Conservation (phyloP, 2,113 vertebrate species). For the Rynchops niger region DNA sequence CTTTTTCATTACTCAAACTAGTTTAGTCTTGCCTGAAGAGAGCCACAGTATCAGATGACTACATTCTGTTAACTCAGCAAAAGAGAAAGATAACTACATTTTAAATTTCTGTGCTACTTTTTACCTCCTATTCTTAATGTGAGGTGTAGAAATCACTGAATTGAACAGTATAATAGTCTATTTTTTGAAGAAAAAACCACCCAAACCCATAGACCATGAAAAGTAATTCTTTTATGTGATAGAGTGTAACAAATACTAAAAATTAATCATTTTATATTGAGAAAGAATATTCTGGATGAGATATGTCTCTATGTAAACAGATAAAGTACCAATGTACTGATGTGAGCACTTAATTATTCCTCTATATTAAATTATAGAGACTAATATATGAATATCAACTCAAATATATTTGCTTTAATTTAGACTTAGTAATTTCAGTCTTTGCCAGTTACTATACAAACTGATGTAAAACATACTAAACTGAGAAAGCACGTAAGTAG, state of each 20-base stretch:
- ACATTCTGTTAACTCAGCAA: background rate
- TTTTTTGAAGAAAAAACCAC: background rate
- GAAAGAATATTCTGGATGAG: background rate
- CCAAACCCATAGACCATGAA: fast-evolving
- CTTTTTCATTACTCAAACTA: background rate
- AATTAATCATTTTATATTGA: background rate
- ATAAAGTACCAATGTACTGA: background rate
- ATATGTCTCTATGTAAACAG: background rate
- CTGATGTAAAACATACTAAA: background rate
- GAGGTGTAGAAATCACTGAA: background rate
- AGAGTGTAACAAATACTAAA: background rate
- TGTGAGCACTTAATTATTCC: background rate
- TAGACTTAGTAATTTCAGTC: background rate
- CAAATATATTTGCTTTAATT: background rate
- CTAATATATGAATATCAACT: background rate
- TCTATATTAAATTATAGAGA: conserved; percentile 7
- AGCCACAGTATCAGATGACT: background rate
- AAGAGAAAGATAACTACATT: background rate
- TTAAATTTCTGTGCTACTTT: background rate
- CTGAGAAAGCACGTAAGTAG: background rate
- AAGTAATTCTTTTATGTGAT: background rate
- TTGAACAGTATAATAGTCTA: background rate
- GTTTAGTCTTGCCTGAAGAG: background rate
- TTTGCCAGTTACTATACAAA: background rate
- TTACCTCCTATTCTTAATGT: background rate